These are phyloP conservation scores for Icerya purchasi DNA, from an alignment of 2,888 invertebrate genomes.

Conservation along the genomic window DNA sequence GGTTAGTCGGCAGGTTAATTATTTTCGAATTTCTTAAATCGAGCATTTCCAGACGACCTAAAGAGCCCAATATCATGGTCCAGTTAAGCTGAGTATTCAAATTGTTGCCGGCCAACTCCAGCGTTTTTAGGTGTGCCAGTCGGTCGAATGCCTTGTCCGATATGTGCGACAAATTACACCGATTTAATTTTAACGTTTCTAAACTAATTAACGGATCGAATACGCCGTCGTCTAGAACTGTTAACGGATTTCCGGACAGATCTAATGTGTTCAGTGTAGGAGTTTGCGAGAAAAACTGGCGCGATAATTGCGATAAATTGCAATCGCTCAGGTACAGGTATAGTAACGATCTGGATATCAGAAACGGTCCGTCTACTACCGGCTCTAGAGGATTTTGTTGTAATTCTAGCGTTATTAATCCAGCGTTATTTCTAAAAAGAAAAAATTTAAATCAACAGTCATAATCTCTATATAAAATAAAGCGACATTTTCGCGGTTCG, in stretches of 20 bases:
- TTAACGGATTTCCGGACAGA: constrained; percentile 42
- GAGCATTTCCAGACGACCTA: constrained; percentile 38
- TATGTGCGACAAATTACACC: constrained; percentile 37
- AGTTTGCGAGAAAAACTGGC: constrained; percentile 41
- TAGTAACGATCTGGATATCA: constrained; percentile 40
- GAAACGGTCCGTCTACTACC: constrained; percentile 37
- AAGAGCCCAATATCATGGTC: constrained; percentile 36
- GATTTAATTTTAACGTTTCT: constrained; percentile 40
- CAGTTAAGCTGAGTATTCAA: constrained; percentile 33
- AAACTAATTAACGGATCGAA: constrained; percentile 41
- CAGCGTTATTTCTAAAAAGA: constrained; percentile 38
- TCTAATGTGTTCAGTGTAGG: constrained; percentile 45
- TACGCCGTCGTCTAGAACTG: constrained; percentile 32
- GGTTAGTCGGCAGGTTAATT: constrained; percentile 37
- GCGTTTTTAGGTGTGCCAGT: constrained; percentile 37
- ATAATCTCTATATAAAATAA: no score
- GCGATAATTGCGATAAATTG: constrained; percentile 34
- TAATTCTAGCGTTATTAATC: constrained; percentile 44
- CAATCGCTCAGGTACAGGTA: constrained; percentile 45
- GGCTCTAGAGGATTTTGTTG: constrained; percentile 32
- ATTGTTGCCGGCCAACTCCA: constrained; percentile 40
- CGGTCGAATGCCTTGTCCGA: constrained; percentile 34
- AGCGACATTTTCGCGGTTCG: no score
- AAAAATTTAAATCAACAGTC: no score
- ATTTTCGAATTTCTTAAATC: constrained; percentile 39